Conservation (phyloP, 2,797 vertebrate species). For the Pogonophryne albipinna region DNA sequence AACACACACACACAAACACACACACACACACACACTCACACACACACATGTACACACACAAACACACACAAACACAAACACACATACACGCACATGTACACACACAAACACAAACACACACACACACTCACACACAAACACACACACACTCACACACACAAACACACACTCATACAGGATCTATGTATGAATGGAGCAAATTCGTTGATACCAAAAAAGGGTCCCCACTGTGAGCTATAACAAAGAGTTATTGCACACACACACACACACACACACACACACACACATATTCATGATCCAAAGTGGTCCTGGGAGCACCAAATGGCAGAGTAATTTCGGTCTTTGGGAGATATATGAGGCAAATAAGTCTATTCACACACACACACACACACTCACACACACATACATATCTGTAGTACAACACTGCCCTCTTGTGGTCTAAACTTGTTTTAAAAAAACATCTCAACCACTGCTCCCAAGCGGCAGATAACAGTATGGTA, state of each 20-base stretch:
- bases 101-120: no score
- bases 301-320: neutral
- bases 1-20: no score
- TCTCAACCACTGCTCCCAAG: no score
- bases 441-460: neutral
- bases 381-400: neutral
- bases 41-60: neutral
- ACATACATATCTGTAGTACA: neutral
- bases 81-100: no score
- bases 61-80: no score
- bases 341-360: conserved; percentile 21
- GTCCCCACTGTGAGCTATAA: no score
- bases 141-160: neutral
- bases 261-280: neutral
- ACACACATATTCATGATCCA: conserved; percentile 4
- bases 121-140: no score
- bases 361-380: neutral
- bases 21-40: neutral
- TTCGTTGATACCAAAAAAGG: no score
- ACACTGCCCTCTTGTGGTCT: conserved; percentile 68
- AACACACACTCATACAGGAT: neutral
- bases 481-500: neutral
- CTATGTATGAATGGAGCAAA: no score
- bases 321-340: conserved; percentile 1
- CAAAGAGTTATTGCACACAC: no score